Evolutionary conservation across 2,888 invertebrate species (phyloP), one percentile per base, ranked within the genome.

Genomic region (Apodemia duryi): DNA sequence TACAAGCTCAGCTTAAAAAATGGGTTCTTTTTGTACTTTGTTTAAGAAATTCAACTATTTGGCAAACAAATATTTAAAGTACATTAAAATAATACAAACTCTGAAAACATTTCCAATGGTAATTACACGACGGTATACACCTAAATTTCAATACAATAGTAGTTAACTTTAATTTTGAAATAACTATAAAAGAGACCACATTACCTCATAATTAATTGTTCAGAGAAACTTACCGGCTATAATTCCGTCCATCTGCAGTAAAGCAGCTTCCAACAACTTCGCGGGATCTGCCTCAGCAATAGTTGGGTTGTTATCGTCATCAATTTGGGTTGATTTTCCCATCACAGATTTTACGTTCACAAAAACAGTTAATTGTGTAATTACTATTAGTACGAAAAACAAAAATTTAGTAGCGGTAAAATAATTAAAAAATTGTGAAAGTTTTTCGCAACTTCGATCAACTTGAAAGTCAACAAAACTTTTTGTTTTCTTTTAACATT

Each of bases 221-320:
- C 7, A 6, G 51, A 21, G 51, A 21, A 51, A 74, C 88, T 88
- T 84, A 95, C 96, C 95, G 81, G 96, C 96, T 86, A 97, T 95
- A 77, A 97, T 96, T 65, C 96, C 97, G 86, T 97, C 97, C 96
- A 97, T 96, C 88, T 97, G 97, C 80, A 96, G 93, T 67, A 97
- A 91, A 57, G 97, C 97, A 71, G 97, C 96, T 81, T 97, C 97
- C 79, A 97, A 91, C 88, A 97, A 93, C 86, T 96, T 96, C 77
- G 96, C 96, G 69, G 97, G 97, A 86, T 97, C 97, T 65, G 97
- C 96, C 84, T 97, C 97, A 63, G 93, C 86, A 72, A 82, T 84
- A 74, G 91, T 86, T 77, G 88, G 90, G 76, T 90, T 90, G 78
- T 90, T 90, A 74, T 91, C 91, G 77, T 85, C 89, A 88, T 91